Evolutionary conservation across 2,797 vertebrate species (phyloP).

Genomic region (Dicrostonyx torquatus): DNA sequence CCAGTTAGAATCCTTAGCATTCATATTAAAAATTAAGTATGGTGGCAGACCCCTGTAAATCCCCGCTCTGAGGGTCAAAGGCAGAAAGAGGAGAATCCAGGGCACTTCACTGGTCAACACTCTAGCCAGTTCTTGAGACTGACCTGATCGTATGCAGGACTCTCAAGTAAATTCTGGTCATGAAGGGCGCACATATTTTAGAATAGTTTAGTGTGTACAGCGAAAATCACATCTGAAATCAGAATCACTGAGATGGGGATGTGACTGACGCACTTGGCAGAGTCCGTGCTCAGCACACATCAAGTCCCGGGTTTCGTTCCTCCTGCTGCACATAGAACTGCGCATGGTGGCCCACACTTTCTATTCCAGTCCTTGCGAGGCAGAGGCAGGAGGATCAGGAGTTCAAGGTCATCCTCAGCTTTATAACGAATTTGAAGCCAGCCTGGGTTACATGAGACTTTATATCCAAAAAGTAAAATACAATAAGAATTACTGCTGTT

Average conservation of each 20-base stretch:
- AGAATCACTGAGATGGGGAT: not conserved
- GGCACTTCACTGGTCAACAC: too few relatives aligned
- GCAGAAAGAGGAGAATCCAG: not conserved
- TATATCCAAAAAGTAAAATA: not conserved
- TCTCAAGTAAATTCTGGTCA: not conserved
- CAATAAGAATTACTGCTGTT: not conserved
- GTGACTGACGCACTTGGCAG: not conserved
- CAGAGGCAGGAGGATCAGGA: not conserved
- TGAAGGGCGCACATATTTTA: not conserved
- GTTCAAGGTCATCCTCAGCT: not conserved
- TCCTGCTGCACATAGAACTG: not conserved
- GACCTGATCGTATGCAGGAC: not conserved
- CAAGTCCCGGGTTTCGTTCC: not conserved
- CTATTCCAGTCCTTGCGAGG: not conserved
- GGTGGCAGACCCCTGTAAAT: too few relatives aligned
- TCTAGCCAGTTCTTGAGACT: not conserved
- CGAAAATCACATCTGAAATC: constrained; percentile 10
- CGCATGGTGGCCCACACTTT: not conserved
- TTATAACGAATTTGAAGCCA: not conserved
- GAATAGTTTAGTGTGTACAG: not conserved
- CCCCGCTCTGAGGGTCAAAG: too few relatives aligned
- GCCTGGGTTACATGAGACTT: not conserved
- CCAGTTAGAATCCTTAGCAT: not conserved
- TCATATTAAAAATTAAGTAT: not conserved
- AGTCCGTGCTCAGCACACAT: not conserved